Percentiles rank a stretch among this genome's conserved stretches.
These are phyloP conservation scores for Mola mola DNA, from an alignment of 2,113 vertebrate genomes.

Conservation along the genomic window DNA sequence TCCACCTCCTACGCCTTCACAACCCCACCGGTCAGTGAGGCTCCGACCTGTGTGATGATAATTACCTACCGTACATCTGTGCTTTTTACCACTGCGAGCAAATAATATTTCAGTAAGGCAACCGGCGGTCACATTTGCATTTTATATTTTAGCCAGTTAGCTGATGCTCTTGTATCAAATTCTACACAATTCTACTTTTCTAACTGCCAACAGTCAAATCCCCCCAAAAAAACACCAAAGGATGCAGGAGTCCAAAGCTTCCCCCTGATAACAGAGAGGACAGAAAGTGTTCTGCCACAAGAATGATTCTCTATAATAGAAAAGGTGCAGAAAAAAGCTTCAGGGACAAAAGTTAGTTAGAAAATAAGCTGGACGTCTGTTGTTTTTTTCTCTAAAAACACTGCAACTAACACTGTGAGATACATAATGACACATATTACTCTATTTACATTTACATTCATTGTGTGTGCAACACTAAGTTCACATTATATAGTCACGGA, in stretches of 20 bases:
- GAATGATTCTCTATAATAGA: slow-evolving; percentile 27
- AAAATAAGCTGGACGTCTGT: no score
- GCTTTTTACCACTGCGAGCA: slow-evolving; percentile 23
- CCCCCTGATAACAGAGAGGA: slow-evolving; percentile 23
- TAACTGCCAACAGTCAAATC: slow-evolving; percentile 22
- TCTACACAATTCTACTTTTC: slow-evolving; percentile 42
- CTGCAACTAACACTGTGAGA: not conserved
- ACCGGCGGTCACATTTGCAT: slow-evolving; percentile 50
- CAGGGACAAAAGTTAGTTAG: not conserved
- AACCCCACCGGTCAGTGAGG: slow-evolving; percentile 39
- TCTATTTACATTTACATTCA: slow-evolving; percentile 8
- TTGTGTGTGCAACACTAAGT: not conserved
- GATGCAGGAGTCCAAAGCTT: slow-evolving; percentile 20
- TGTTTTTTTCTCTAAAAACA: not conserved
- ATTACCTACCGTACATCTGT: slow-evolving; percentile 17
- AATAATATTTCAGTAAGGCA: slow-evolving; percentile 42
- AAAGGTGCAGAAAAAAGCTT: slow-evolving; percentile 13
- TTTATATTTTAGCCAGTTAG: slow-evolving; percentile 45
- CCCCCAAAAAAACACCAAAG: not conserved
- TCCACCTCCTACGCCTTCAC: slow-evolving; percentile 33
- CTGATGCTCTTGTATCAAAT: slow-evolving; percentile 7
- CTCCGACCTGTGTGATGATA: slow-evolving; percentile 37
- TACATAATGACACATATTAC: no score
- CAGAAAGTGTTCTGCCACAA: slow-evolving; percentile 5
- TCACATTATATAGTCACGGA: not conserved